Evolutionary conservation across 1,140 invertebrate genomes (phyloP), one percentile per base, ranked within the genome.

Genomic region (Euglossa dilemma): DNA sequence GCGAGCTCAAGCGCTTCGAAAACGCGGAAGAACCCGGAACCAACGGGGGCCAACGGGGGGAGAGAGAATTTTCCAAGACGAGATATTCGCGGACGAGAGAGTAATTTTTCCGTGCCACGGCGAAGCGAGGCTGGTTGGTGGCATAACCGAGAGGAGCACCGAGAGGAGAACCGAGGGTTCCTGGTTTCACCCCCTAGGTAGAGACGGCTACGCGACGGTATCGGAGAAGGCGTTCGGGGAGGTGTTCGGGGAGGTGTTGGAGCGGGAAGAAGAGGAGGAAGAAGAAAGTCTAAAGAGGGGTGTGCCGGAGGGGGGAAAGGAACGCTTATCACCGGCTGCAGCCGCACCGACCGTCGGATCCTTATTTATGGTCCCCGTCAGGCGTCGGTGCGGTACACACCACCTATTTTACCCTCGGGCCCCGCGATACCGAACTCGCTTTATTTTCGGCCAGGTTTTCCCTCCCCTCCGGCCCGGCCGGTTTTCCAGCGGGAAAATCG

Each of bases 331-430:
- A 93, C 91, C 83, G 90, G 76, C 87, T 89, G 91, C 93, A 93
- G 92, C 88, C 90, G 87, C 90, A 91, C 90, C 92, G 91, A 93
- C 92, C 93, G 91, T 92, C 93, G 93, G 92, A 94, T 94, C 93
- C 90, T 94, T 92, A 94, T 94, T 94, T 94, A 94, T 92, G 90
- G 87, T 87, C 90, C 86, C 90, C 90, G 91, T 93, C 91, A 93
- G 89, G 89, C 88, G 78, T 85, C 88, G 90, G 87, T 87, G 85
- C 83, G 80, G 87, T 82, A 82, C 84, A 89, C 84, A 89, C 85
- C 89, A 91, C 88, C 90, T 91, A 93, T 93, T 93, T 92, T 89
- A 91, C 87, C 84, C 87, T 72, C 84, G 87, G 84, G 83, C 88
- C 88, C 72, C 77, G 52, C 85, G 70, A 83, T 81, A 85, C 54